Evolutionary conservation across 2,888 invertebrate species (phyloP), one percentile per base, ranked within the genome.

Genomic region (Caenorhabditis drosophilae): DNA sequence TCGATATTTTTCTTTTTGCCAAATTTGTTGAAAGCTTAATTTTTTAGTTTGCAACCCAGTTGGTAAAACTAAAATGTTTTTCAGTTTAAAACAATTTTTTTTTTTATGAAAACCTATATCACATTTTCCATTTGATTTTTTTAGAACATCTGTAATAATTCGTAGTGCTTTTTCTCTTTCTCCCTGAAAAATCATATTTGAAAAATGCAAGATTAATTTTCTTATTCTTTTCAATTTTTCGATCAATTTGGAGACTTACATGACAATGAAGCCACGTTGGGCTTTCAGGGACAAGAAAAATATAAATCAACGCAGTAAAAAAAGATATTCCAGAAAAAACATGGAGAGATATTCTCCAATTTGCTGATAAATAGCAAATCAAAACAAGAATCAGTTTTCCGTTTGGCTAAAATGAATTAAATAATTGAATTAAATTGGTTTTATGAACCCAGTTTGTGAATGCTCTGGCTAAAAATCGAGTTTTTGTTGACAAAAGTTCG

Each of bases 341-440:
- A 12, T 61, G 61, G 1, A 67, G 54, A 2, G 67, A 54, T 11
- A 67, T 53, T 36, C 67, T 46, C 67, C 67, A 67, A 20, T 67
- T 67, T 22, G 44, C 46, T 22, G 67, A 46, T 6, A 50, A 46
- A 41, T 42, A 61, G n/a, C 67, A 67, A 18, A 67, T 67, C 1
- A 67, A 20, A 2, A 61, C 60, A 7, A 61, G 53, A 16, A 57
- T 49, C n/a, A 67, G 26, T 23, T 56, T 55, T 40, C 50, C 67
- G 15, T 54, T 67, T 1, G 67, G 60, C 67, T 66, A 44, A 23
- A 66, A 54, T 31, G 4, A 15, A 1, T 2, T 31, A 3, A 20
- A 2, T n/a, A 41, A 11, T 25, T 38, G 11, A 22, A 36, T 16
- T 16, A 3, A 20, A 6, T 6, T 35, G n/a, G 9, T n/a, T 18